Percentiles rank a stretch among this genome's conserved stretches.
Evolutionary conservation across 1,140 invertebrate genomes (phyloP).

Genomic region (Centruroides vittatus): DNA sequence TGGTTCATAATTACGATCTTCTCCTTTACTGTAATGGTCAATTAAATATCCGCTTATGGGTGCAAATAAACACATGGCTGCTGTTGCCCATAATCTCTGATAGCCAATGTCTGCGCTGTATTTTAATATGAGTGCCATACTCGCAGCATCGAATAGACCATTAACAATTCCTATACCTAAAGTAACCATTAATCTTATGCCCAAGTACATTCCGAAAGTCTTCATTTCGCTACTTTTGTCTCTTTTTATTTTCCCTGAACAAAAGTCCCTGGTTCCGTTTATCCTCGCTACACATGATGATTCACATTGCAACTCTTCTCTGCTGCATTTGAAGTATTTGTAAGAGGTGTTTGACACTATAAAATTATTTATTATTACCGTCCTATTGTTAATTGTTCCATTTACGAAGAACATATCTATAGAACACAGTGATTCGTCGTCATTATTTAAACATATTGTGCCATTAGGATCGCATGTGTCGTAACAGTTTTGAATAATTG

Average conservation of each 20-base stretch:
- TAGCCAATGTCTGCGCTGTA: conserved; percentile 63
- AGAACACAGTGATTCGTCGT: no score
- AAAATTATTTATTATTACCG: no score
- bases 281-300: neutral
- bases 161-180: conserved; percentile 9
- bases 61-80: conserved; percentile 63
- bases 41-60: conserved; percentile 57
- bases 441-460: no score
- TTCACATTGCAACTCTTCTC: no score
- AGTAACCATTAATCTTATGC: conserved; percentile 1
- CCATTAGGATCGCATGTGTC: no score
- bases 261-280: neutral
- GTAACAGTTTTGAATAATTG: no score
- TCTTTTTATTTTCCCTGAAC: neutral
- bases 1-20: conserved; percentile 38
- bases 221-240: neutral
- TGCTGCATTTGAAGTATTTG: no score
- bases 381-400: no score
- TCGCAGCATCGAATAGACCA: conserved; percentile 62
- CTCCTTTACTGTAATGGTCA: conserved; percentile 27
- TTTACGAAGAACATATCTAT: no score
- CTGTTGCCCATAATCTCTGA: conserved; percentile 56
- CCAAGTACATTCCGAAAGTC: conserved; percentile 10
- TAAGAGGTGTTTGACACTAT: no score
- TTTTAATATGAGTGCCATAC: conserved; percentile 56